Evolutionary conservation across 2,113 vertebrate species (phyloP).

Genomic region (Stomatorhinus ivindoensis): DNA sequence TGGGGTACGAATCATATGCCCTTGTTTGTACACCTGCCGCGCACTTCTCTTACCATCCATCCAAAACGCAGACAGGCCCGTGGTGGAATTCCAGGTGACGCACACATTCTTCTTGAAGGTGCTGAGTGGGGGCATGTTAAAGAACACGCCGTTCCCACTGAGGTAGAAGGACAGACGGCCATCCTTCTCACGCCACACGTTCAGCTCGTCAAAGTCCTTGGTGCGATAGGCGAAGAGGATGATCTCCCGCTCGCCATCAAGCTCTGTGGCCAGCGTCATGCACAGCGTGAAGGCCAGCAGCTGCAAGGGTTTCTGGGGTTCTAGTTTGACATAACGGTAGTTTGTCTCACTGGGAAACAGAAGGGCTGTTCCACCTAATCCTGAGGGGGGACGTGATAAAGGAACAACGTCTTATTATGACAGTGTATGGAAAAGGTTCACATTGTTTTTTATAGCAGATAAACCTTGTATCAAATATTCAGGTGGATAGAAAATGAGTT

Average conservation of each 20-base stretch:
- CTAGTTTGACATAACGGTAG: constrained; percentile 60
- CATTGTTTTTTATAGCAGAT: background rate
- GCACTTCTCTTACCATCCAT: constrained; percentile 58
- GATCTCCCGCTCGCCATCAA: constrained; percentile 55
- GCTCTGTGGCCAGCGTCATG: constrained; percentile 60
- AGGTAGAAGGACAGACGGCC: constrained; percentile 59
- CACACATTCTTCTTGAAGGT: constrained; percentile 65
- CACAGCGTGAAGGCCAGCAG: constrained; percentile 64
- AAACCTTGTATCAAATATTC: background rate
- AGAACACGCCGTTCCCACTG: constrained; percentile 51
- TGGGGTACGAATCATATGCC: constrained; percentile 51
- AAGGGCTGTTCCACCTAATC: constrained; percentile 56
- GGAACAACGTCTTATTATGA: background rate
- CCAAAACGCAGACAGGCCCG: constrained; percentile 60
- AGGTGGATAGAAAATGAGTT: background rate
- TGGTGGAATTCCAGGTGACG: constrained; percentile 62
- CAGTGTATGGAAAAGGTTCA: background rate
- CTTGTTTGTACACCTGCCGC: constrained; percentile 60
- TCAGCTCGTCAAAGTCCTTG: constrained; percentile 59
- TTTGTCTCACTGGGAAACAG: constrained; percentile 66
- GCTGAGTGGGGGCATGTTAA: constrained; percentile 53
- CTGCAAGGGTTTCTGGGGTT: constrained; percentile 55
- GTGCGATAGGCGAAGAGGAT: constrained; percentile 71
- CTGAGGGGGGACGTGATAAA: constrained; percentile 34
- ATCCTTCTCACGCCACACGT: constrained; percentile 63